Conservation (phyloP, 1,140 invertebrate species). For the Procambarus virginalis region DNA sequence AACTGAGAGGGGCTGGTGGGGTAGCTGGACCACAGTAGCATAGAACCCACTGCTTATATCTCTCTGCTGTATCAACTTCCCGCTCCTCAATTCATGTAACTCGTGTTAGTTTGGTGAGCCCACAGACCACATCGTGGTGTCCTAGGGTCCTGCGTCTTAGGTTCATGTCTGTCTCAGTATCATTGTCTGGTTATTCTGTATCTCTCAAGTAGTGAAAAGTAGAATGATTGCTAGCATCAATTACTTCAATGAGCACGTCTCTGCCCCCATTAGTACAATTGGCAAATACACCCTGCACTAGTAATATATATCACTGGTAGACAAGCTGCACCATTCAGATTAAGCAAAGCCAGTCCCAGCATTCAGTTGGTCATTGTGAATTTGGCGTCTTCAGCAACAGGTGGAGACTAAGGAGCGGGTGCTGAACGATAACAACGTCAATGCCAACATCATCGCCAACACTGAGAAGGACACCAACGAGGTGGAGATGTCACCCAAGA, state of each 20-base stretch:
- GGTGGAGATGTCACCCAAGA: conserved; percentile 76
- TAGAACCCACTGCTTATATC: conserved; percentile 61
- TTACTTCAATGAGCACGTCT: conserved; percentile 65
- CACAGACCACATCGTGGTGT: conserved; percentile 46
- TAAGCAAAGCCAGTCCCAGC: conserved; percentile 67
- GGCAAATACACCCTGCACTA: conserved; percentile 67
- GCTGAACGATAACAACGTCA: conserved; percentile 83
- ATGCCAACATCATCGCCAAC: conserved; percentile 77
- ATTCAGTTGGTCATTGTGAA: conserved; percentile 66
- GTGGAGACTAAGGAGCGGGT: conserved; percentile 72
- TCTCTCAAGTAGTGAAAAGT: conserved; percentile 55
- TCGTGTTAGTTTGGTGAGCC: conserved; percentile 44
- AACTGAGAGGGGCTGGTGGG: conserved; percentile 55
- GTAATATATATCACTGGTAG: conserved; percentile 44
- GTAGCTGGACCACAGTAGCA: conserved; percentile 62
- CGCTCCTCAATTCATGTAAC: conserved; percentile 50
- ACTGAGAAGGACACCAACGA: conserved; percentile 72
- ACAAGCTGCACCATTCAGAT: conserved; percentile 63
- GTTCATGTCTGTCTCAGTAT: conserved; percentile 57
- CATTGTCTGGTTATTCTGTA: conserved; percentile 53
- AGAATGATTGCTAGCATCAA: conserved; percentile 57
- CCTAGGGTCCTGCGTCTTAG: conserved; percentile 41
- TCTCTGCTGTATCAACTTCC: conserved; percentile 63
- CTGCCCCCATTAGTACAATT: conserved; percentile 50
- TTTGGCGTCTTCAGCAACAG: conserved; percentile 68